Evolutionary conservation across 2,113 vertebrate species (phyloP).

Genomic region (Aegithalos caudatus): DNA sequence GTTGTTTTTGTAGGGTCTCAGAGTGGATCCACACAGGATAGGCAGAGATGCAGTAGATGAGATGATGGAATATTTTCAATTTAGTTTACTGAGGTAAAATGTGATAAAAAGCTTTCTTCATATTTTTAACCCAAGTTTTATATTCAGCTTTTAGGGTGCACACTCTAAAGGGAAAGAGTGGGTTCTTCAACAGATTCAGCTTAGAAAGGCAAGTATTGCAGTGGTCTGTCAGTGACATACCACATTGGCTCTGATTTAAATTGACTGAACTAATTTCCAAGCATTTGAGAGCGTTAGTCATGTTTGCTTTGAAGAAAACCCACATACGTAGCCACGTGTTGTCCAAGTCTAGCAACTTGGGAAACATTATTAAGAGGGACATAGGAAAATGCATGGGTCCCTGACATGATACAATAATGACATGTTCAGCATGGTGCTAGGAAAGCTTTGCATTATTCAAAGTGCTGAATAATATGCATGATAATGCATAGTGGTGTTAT

Average conservation of each 20-base stretch:
- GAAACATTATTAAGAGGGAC: constrained; percentile 11
- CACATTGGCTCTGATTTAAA: neutral
- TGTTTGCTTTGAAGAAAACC: neutral
- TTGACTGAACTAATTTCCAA: neutral
- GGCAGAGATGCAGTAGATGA: neutral
- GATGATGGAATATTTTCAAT: neutral
- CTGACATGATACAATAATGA: constrained; percentile 43
- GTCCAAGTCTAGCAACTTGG: neutral
- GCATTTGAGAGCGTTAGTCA: neutral
- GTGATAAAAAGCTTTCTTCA: neutral
- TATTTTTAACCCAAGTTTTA: neutral
- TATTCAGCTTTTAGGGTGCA: neutral
- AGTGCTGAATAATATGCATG: constrained; percentile 44
- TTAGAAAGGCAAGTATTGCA: neutral
- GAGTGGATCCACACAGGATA: neutral
- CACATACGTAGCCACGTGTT: neutral
- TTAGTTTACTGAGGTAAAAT: neutral
- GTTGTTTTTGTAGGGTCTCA: neutral
- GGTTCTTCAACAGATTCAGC: neutral
- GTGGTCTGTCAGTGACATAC: neutral
- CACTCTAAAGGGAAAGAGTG: neutral
- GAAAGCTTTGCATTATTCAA: constrained; percentile 49
- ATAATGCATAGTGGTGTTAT: constrained; percentile 26
- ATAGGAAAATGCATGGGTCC: neutral
- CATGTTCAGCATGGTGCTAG: constrained; percentile 23